These are phyloP conservation scores for Excalfactoria chinensis DNA, from an alignment of 2,113 vertebrate species.

Conservation along the genomic window DNA sequence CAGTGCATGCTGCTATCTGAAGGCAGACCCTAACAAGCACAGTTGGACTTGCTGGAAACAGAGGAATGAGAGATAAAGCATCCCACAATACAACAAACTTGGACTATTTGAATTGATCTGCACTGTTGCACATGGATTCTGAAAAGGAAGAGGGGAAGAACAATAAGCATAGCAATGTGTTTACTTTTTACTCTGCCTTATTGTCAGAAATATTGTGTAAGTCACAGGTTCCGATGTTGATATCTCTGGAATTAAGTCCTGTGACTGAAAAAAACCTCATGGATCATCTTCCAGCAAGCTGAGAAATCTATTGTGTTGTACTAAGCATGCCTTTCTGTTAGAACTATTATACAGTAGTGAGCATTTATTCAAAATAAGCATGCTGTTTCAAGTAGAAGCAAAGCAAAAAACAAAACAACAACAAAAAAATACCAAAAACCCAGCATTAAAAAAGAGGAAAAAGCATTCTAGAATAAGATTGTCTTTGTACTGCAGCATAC, in stretches of 20 bases:
- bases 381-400: not conserved
- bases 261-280: not conserved
- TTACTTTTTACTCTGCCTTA: not conserved
- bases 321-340: not conserved
- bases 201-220: not conserved
- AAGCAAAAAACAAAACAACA: not conserved
- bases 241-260: not conserved
- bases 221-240: not conserved
- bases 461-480: not conserved
- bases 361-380: not conserved
- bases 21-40: constrained; percentile 39
- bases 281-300: not conserved
- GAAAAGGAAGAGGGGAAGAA: not conserved
- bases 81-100: not conserved
- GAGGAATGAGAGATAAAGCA: constrained; percentile 17
- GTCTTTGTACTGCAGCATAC: not conserved
- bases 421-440: too few species aligned
- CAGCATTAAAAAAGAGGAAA: not conserved
- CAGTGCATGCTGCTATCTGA: not conserved
- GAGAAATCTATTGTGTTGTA: not conserved
- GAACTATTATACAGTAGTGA: not conserved
- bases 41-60: not conserved
- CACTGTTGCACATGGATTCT: not conserved
- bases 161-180: not conserved
- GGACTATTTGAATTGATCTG: not conserved